Percentiles rank a stretch among this genome's conserved stretches.
Conservation (phyloP, 2,888 invertebrate genomes). For the Pollenia griseotomentosa region DNA sequence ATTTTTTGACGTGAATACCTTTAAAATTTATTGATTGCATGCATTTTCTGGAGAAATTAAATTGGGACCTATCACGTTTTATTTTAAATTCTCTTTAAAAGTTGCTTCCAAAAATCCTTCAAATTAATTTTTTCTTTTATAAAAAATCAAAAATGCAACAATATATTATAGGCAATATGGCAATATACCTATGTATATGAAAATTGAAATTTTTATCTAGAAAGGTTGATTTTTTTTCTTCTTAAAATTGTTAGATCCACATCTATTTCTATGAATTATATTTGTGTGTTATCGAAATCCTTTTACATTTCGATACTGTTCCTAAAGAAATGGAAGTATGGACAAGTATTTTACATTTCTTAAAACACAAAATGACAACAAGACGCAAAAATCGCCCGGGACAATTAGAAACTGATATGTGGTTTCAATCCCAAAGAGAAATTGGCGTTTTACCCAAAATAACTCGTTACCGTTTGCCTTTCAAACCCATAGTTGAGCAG, state of each 20-base stretch:
- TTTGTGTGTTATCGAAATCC: constrained; percentile 83
- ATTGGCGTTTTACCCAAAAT: constrained; percentile 83
- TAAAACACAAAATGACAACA: constrained; percentile 83
- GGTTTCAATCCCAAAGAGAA: constrained; percentile 82
- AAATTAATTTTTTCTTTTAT: too few species aligned
- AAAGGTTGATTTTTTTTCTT: not conserved
- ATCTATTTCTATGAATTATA: constrained; percentile 84
- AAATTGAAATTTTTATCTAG: too few species aligned
- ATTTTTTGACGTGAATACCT: too few species aligned
- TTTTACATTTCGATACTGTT: constrained; percentile 80
- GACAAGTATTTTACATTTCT: constrained; percentile 82
- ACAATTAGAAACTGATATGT: constrained; percentile 83
- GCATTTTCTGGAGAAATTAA: too few species aligned
- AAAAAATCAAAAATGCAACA: too few species aligned
- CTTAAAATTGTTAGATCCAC: constrained; percentile 79
- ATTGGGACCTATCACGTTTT: too few species aligned
- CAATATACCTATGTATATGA: too few species aligned
- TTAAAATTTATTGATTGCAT: too few species aligned
- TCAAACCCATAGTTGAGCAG: constrained; percentile 82
- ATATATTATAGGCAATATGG: too few species aligned
- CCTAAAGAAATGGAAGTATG: constrained; percentile 82
- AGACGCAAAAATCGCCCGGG: constrained; percentile 81
- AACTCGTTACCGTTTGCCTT: constrained; percentile 83
- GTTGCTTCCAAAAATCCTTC: too few species aligned
- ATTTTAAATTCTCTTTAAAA: too few species aligned